A percentile compares a stretch with the other conserved stretches of the same genome.
phyloP scores from a whole-genome alignment of 1,140 invertebrate genomes.

The Diabrotica undecimpunctata region DNA sequence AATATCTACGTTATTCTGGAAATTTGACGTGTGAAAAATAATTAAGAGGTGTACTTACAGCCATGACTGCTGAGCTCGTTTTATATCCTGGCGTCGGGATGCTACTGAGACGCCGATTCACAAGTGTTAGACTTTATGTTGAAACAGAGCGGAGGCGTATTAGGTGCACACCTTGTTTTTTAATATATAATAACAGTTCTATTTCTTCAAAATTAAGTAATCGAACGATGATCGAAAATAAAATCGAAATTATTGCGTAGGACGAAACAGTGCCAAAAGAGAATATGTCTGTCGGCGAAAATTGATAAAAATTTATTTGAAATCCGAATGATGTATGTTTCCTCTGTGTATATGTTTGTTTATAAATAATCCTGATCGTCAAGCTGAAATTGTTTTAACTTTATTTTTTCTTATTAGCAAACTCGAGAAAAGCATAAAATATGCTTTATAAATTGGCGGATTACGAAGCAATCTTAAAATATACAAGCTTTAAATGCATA shows the following conservation, averaged over 20 bases:
- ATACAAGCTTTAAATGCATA: too few relatives aligned
- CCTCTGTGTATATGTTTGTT: too few relatives aligned
- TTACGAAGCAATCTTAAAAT: too few relatives aligned
- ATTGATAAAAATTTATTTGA: background rate
- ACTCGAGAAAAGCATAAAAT: too few relatives aligned
- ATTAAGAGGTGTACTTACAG: slow-evolving; percentile 35
- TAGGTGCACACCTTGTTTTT: slow-evolving; percentile 34
- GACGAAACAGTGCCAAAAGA: background rate
- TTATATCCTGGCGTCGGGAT: slow-evolving; percentile 41
- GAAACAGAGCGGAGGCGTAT: slow-evolving; percentile 36
- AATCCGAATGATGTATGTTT: too few relatives aligned
- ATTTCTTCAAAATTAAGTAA: slow-evolving; percentile 15
- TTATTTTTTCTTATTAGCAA: too few relatives aligned
- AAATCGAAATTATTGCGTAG: slow-evolving; percentile 1
- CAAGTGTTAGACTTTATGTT: slow-evolving; percentile 38
- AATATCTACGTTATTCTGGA: too few relatives aligned
- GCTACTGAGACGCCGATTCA: slow-evolving; percentile 35
- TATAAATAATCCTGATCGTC: too few relatives aligned
- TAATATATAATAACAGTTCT: slow-evolving; percentile 17
- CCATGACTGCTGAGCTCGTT: slow-evolving; percentile 33
- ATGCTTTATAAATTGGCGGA: too few relatives aligned
- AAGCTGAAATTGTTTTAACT: too few relatives aligned
- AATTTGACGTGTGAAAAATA: background rate
- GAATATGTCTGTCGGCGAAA: background rate
- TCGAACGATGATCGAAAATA: slow-evolving; percentile 16